Evolutionary conservation across 2,888 invertebrate genomes (phyloP), one percentile per base, ranked within the genome.

Genomic region (Laspeyria flexula): DNA sequence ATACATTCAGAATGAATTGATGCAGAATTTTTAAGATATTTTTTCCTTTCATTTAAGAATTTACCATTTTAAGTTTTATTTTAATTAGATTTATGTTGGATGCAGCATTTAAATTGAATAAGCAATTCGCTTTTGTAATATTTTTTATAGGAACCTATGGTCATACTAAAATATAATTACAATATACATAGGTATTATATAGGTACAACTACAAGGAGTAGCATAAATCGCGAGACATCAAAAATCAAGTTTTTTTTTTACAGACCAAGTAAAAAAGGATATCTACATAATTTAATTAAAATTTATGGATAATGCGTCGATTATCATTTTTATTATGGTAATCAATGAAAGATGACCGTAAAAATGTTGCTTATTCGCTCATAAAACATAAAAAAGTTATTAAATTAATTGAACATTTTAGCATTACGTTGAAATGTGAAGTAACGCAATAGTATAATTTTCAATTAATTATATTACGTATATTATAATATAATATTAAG

Each of bases 361-460:
- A 55, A 42, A 9, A 18, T 44, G 39, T 48, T 61, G 41, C 43
- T 33, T 46, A 48, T 46, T 46, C 25, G 50, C 38, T 41, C 23
- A 48, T 55, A 53, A 55, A 52, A 56, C 45, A 25, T 43, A 13
- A n/a, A n/a, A n/a, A n/a, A n/a, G n/a, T n/a, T n/a, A 43, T 47
- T 5, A 61, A 60, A 54, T 60, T 46, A 46, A 56, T 53, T 51
- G 45, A 41, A 51, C 46, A 46, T 37, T 46, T 42, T 37, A 2
- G 18, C 3, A 3, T 18, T 18, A 2, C 18, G 18, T 18, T 18
- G n/a, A n/a, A n/a, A n/a, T n/a, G n/a, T n/a, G n/a, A n/a, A n/a
- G n/a, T n/a, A n/a, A n/a, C n/a, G n/a, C n/a, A n/a, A n/a, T n/a
- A n/a, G n/a, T n/a, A n/a, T n/a, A n/a, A n/a, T n/a, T n/a, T n/a